Evolutionary conservation across 1,140 invertebrate species (phyloP), one percentile per base, ranked within the genome.

Genomic region (Neodiprion pinetum): DNA sequence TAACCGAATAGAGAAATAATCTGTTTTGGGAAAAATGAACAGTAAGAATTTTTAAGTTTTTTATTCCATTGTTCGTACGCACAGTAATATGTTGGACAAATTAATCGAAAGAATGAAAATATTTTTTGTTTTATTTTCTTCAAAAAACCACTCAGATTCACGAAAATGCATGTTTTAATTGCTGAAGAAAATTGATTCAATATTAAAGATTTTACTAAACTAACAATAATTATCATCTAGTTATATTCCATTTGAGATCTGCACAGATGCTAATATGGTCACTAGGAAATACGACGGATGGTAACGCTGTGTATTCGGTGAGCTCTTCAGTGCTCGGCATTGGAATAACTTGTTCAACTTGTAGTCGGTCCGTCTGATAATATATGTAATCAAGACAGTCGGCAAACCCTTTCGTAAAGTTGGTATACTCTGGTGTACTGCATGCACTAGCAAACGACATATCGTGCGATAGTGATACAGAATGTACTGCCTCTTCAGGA

Each of bases 321-420:
- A 98, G 85, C 80, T 96, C 93, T 79, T 96, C 93, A 72, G 93
- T 88, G 47, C 90, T 91, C 0, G 96, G 96, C 76, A 97, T 89
- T 4, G 96, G 96, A 73, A 98, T 88, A 1, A 95, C 90, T 86
- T 93, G 91, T 47, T 87, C 84, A 0, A 97, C 91, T 74, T 90
- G 80, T 2, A 97, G 86, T 68, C 89, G 84, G 72, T 92, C 87
- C 48, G 86, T 91, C 80, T 96, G 92, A 84, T 95, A 96, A 88
- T 94, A 97, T 82, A 99, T 98, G 80, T 98, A 98, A 88, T 99
- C 97, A 14, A 99, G 88, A 84, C 96, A 97, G 68, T 93, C 96
- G 67, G 93, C 91, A 89, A 98, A 98, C 1, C 91, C 91, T 1
- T 86, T 88, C 0, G 96, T 96, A 79, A 92, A 98, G 85, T 98